These are phyloP conservation scores for Drosophila trapezifrons DNA, from an alignment of 1,140 invertebrate genomes.

Conservation along the genomic window DNA sequence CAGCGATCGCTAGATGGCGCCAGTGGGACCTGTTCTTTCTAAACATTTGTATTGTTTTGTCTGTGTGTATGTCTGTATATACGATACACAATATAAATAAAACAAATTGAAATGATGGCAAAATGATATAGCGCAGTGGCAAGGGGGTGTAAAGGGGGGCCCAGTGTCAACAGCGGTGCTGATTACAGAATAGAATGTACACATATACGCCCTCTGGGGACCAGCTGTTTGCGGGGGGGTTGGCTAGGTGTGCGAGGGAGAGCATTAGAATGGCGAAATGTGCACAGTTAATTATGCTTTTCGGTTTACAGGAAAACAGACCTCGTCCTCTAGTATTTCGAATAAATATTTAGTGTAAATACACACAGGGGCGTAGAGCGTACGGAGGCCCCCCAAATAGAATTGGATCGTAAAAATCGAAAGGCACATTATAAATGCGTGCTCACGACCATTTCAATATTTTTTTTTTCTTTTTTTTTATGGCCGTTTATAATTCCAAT, in stretches of 20 bases:
- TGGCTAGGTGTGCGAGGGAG: not conserved
- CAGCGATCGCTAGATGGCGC: slow-evolving; percentile 13
- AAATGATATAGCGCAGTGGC: slow-evolving; percentile 21
- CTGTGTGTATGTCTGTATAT: slow-evolving; percentile 4
- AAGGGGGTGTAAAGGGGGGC: not conserved
- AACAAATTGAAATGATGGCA: slow-evolving; percentile 42
- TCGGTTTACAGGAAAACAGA: slow-evolving; percentile 30
- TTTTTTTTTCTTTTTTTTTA: slow-evolving; percentile 35
- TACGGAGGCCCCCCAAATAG: slow-evolving; percentile 4
- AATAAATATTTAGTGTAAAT: slow-evolving; percentile 37
- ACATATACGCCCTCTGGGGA: slow-evolving; percentile 34
- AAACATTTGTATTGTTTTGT: slow-evolving; percentile 5
- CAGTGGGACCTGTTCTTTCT: slow-evolving; percentile 1
- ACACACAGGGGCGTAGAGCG: slow-evolving; percentile 6
- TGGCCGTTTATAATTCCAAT: slow-evolving; percentile 68
- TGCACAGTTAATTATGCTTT: slow-evolving; percentile 69
- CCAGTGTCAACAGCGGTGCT: slow-evolving; percentile 38
- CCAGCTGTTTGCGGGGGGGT: slow-evolving; percentile 18
- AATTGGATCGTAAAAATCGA: slow-evolving; percentile 25
- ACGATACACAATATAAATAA: slow-evolving; percentile 22
- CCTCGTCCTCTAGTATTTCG: slow-evolving; percentile 23
- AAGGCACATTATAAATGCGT: slow-evolving; percentile 69
- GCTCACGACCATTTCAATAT: slow-evolving; percentile 62
- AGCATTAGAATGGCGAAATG: slow-evolving; percentile 39
- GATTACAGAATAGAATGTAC: slow-evolving; percentile 48